Percentiles rank a stretch among this genome's conserved stretches.
These are phyloP conservation scores for Porites lobata DNA, from an alignment of 92 coral and sea anemone genomes.

Conservation along the genomic window DNA sequence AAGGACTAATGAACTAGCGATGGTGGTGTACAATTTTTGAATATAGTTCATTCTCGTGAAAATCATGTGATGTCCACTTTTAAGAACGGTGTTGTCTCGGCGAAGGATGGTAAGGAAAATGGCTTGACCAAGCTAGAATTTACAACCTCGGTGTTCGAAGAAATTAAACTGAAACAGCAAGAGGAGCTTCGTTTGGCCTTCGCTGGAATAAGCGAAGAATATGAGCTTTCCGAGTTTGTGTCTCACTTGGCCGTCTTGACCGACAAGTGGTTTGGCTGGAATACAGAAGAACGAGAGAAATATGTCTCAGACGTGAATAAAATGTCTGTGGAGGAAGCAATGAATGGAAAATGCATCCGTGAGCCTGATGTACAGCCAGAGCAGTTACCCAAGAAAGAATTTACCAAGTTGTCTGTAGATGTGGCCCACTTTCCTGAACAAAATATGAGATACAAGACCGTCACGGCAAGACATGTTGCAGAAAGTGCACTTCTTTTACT, in stretches of 20 bases:
- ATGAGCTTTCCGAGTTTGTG: slow-evolving; percentile 57
- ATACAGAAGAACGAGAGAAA: background rate
- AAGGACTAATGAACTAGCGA: too few relatives aligned
- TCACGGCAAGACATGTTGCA: slow-evolving; percentile 17
- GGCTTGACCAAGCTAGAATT: slow-evolving; percentile 57
- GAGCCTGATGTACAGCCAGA: background rate
- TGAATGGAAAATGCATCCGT: slow-evolving; percentile 20
- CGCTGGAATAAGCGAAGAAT: slow-evolving; percentile 71
- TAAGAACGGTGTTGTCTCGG: slow-evolving; percentile 8
- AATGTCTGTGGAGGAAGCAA: slow-evolving; percentile 38
- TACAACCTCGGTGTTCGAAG: slow-evolving; percentile 68
- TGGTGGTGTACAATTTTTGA: too few relatives aligned
- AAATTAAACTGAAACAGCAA: slow-evolving; percentile 54
- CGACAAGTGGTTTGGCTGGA: slow-evolving; percentile 68
- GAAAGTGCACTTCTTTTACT: slow-evolving; percentile 33
- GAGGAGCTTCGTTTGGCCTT: slow-evolving; percentile 45
- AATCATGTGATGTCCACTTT: background rate
- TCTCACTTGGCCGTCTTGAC: slow-evolving; percentile 51
- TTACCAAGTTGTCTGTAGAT: slow-evolving; percentile 37
- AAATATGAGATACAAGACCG: slow-evolving; percentile 26
- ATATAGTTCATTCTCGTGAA: too few relatives aligned
- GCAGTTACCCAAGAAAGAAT: slow-evolving; percentile 20
- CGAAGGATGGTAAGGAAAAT: slow-evolving; percentile 2
- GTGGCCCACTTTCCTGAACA: slow-evolving; percentile 30
- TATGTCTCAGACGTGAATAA: slow-evolving; percentile 8